These are phyloP conservation scores for Coremacera marginata DNA, from an alignment of 2,888 invertebrate genomes.

Conservation along the genomic window DNA sequence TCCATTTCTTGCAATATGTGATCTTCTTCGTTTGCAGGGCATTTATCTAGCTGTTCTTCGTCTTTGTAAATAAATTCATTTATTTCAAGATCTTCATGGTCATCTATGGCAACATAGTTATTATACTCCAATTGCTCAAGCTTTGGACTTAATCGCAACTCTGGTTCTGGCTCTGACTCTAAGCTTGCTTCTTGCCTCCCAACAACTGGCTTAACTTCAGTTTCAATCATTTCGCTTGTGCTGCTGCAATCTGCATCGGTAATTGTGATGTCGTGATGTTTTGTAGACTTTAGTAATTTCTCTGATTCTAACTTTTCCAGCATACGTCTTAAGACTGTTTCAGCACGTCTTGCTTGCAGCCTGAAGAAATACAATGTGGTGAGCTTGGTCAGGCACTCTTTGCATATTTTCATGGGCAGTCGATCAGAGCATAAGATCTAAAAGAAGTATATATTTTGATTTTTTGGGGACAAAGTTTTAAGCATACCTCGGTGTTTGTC, in stretches of 20 bases:
- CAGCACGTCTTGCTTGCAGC: slow-evolving; percentile 46
- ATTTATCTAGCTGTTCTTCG: background rate
- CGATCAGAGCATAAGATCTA: slow-evolving; percentile 37
- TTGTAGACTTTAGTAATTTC: background rate
- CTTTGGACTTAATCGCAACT: background rate
- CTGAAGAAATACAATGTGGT: slow-evolving; percentile 43
- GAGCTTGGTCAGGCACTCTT: slow-evolving; percentile 44
- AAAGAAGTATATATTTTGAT: background rate
- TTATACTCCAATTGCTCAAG: background rate
- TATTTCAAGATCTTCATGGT: background rate
- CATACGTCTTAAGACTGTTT: slow-evolving; percentile 38
- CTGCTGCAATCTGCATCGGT: slow-evolving; percentile 4
- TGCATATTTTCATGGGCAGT: slow-evolving; percentile 44
- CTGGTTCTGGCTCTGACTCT: background rate
- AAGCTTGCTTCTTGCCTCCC: background rate
- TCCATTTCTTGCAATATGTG: slow-evolving; percentile 1
- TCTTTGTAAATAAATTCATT: background rate
- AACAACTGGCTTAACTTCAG: background rate
- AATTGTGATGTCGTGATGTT: background rate
- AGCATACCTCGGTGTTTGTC: slow-evolving; percentile 38
- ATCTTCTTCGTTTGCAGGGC: background rate
- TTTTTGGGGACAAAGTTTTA: background rate
- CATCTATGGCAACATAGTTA: background rate
- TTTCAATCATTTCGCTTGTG: background rate
- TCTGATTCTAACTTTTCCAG: slow-evolving; percentile 24